phyloP scores from a whole-genome alignment of 2,797 vertebrate genomes.

The Onychomys leucogaster region DNA sequence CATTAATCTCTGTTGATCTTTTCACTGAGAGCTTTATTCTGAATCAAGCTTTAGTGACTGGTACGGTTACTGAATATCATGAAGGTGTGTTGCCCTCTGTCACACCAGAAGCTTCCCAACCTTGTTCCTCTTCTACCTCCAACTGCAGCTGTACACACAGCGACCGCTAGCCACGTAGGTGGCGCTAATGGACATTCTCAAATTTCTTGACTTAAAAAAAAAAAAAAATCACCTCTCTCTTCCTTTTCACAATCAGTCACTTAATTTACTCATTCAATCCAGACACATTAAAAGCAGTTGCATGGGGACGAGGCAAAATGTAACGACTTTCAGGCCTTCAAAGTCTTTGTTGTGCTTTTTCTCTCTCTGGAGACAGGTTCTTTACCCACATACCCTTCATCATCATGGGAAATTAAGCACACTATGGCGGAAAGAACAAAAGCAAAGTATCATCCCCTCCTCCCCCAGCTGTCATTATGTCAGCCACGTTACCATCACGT shows the following conservation, averaged over 20 bases:
- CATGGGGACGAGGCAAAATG: constrained; percentile 62
- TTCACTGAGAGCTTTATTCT: constrained; percentile 59
- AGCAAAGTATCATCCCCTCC: constrained; percentile 65
- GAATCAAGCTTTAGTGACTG: constrained; percentile 60
- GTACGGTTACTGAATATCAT: background rate
- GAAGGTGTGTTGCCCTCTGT: background rate
- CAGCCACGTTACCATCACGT: constrained; percentile 68
- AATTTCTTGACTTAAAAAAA: constrained; percentile 50
- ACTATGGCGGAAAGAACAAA: constrained; percentile 78
- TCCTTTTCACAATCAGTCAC: constrained; percentile 51
- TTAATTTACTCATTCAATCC: constrained; percentile 69
- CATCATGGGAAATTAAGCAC: constrained; percentile 80
- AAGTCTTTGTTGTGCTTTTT: constrained; percentile 68
- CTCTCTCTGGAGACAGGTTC: constrained; percentile 75
- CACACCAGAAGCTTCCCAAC: background rate
- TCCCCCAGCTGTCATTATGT: constrained; percentile 79
- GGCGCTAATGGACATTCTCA: background rate
- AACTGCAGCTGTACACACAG: background rate
- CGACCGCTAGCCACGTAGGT: background rate
- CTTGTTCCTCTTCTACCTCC: background rate
- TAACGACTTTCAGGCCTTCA: constrained; percentile 66
- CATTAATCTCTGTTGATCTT: constrained; percentile 66
- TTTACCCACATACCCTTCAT: constrained; percentile 78
- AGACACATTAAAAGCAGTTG: constrained; percentile 12
- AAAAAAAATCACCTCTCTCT: background rate